Conservation (phyloP, 2,797 vertebrate species). For the Dromococcyx pavoninus region DNA sequence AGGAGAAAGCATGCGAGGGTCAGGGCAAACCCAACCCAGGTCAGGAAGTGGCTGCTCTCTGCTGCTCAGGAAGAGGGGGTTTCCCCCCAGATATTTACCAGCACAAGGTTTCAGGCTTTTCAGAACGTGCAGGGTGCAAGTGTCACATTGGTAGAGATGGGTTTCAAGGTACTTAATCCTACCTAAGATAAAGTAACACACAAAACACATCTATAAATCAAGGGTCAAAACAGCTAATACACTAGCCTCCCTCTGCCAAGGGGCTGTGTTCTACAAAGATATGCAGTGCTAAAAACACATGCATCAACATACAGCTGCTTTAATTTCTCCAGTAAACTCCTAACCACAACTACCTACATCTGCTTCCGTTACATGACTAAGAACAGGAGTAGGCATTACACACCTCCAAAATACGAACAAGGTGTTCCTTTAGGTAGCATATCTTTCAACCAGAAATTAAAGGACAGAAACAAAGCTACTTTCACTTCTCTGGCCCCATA, state of each 20-base stretch:
- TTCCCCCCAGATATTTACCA: background rate
- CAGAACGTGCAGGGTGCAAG: background rate
- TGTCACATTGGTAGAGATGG: background rate
- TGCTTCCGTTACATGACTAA: background rate
- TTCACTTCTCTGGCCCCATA: background rate
- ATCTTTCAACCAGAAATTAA: background rate
- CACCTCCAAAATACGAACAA: accelerated
- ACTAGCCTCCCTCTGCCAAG: background rate
- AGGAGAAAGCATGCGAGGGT: too few species aligned
- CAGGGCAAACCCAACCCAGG: accelerated
- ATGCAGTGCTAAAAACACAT: accelerated
- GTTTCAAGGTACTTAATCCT: background rate
- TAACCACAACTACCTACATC: background rate
- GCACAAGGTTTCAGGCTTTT: background rate
- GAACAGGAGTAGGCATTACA: background rate
- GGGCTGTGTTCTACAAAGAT: background rate
- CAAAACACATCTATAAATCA: background rate
- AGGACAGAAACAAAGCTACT: background rate
- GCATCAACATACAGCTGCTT: background rate
- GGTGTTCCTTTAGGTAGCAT: background rate
- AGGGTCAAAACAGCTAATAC: background rate
- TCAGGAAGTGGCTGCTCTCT: background rate
- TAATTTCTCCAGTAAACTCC: background rate
- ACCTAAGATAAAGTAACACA: background rate
- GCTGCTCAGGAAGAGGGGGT: accelerated